phyloP scores from a whole-genome alignment of 2,113 vertebrate species.

The Notechis scutatus region DNA sequence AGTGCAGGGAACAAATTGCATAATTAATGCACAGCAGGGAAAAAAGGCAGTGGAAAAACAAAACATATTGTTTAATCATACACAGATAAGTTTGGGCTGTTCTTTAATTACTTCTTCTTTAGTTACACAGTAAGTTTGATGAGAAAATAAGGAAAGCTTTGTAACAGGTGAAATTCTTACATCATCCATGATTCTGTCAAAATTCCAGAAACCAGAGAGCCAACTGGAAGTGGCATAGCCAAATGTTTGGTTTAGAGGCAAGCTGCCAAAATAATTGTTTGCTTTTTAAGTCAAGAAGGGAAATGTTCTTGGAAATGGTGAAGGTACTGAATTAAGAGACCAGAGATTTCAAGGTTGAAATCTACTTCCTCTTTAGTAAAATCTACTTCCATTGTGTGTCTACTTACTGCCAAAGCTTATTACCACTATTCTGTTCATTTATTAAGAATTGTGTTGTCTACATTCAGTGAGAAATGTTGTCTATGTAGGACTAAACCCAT shows the following conservation, averaged over 20 bases:
- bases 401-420: not conserved
- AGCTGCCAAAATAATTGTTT: constrained; percentile 52
- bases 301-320: constrained; percentile 32
- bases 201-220: constrained; percentile 38
- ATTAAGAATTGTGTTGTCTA: not conserved
- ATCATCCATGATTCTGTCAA: constrained; percentile 8
- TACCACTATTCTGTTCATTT: not conserved
- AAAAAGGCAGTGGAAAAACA: constrained; percentile 1
- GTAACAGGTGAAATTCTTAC: constrained; percentile 43
- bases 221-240: constrained; percentile 41
- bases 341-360: not conserved
- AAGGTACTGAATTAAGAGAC: not conserved
- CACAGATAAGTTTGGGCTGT: not conserved
- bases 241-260: constrained; percentile 40
- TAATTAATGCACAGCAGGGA: constrained; percentile 12
- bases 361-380: not conserved
- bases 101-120: not conserved
- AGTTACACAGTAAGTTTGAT: not conserved
- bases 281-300: constrained; percentile 47
- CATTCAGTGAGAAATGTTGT: not conserved
- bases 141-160: constrained; percentile 22
- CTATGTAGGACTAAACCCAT: not conserved
- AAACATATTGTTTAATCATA: constrained; percentile 15
- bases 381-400: not conserved
- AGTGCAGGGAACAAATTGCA: constrained; percentile 23